These are phyloP conservation scores for Porites evermanni DNA, from an alignment of 92 coral and sea anemone species.

Conservation along the genomic window DNA sequence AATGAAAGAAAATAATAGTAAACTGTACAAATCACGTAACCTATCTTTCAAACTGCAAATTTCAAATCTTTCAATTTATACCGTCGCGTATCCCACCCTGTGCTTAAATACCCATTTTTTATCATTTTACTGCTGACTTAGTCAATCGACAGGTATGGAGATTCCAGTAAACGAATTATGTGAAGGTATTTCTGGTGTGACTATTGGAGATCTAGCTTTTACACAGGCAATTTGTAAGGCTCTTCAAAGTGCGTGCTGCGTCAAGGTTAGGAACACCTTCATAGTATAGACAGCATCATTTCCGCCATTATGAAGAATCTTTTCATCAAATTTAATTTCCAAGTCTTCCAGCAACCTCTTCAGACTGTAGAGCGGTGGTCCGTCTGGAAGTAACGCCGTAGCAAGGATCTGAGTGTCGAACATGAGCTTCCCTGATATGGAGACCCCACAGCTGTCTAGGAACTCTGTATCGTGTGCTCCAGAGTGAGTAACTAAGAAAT, in stretches of 20 bases:
- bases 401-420: conserved; percentile 79
- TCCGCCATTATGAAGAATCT: conserved; percentile 69
- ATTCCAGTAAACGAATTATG: too few relatives aligned
- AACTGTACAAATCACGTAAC: too few relatives aligned
- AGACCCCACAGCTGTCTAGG: conserved; percentile 46
- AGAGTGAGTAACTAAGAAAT: conserved; percentile 69
- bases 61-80: too few relatives aligned
- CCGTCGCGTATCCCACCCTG: too few relatives aligned
- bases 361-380: conserved; percentile 49
- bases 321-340: conserved; percentile 38
- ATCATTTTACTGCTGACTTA: too few relatives aligned
- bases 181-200: too few relatives aligned
- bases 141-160: too few relatives aligned
- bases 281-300: conserved; percentile 77
- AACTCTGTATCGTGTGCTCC: conserved; percentile 54
- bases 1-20: too few relatives aligned
- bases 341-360: conserved; percentile 47
- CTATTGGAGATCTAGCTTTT: too few relatives aligned
- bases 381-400: conserved; percentile 38
- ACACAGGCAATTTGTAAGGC: background rate
- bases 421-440: conserved; percentile 40
- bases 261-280: conserved; percentile 67
- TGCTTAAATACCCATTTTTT: too few relatives aligned
- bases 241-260: background rate
- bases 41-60: too few relatives aligned